phyloP scores from a whole-genome alignment of 2,888 invertebrate species.

The Epinotia ramella region DNA sequence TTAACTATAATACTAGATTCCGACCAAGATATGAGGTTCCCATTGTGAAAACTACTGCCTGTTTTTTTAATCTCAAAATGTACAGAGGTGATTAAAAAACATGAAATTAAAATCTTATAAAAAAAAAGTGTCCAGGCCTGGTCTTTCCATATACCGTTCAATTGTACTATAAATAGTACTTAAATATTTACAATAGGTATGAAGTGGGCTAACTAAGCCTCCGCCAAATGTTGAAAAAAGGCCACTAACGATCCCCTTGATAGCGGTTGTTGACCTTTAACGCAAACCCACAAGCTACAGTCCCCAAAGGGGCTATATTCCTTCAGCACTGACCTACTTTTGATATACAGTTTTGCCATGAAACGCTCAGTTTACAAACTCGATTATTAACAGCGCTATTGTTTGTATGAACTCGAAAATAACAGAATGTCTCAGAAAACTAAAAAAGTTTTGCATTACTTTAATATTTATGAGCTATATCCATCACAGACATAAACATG shows the following conservation, averaged over 20 bases:
- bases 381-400: constrained; percentile 20
- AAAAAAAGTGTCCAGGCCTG: too few species aligned
- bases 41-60: too few species aligned
- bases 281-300: constrained; percentile 21
- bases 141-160: too few species aligned
- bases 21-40: too few species aligned
- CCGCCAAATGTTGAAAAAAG: neutral
- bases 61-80: too few species aligned
- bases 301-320: constrained; percentile 26
- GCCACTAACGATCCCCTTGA: constrained; percentile 28
- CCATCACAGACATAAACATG: neutral
- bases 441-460: neutral
- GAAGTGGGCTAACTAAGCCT: neutral
- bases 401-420: neutral
- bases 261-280: constrained; percentile 28
- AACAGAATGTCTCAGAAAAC: neutral
- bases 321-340: constrained; percentile 26
- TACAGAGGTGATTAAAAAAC: too few species aligned
- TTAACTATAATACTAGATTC: too few species aligned
- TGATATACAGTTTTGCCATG: constrained; percentile 10
- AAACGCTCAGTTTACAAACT: neutral
- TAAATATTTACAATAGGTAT: neutral
- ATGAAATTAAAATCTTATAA: too few species aligned
- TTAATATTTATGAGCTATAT: constrained; percentile 2
- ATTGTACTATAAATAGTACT: neutral